Base-by-base conservation (phyloP, 2,888 invertebrate species). In the Diabrotica balteata region DNA sequence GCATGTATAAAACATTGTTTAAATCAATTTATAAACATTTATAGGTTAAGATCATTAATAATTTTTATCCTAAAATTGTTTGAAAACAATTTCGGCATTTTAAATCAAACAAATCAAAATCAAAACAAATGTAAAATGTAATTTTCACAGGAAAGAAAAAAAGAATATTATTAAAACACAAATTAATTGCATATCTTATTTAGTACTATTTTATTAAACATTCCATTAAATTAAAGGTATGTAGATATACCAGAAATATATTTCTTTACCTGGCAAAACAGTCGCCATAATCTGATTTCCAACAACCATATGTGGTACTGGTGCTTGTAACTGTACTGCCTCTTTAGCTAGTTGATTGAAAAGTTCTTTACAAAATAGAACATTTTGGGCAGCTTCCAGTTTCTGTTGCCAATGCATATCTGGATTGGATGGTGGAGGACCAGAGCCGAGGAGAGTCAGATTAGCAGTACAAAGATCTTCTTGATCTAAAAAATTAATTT, bases 221-320 rank as follows among this genome's bases (percentile, higher is more conserved):
- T 17, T 17, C 17, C 1, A 17, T 17, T 17, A 17, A 17, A 17
- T 17, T 17, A 17, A 1, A 17, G 17, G 17, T 17, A 17, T 17
- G 17, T 17, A 2, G 17, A 17, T 17, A 17, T 17, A 17, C 17
- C 17, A 17, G 17, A 55, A 46, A 59, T 45, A 32, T 62, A 17
- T 17, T 4, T 7, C 49, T 59, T 11, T 64, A 64, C 96, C 97
- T 8, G 97, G 97, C 73, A 97, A 81, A 47, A 96, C 93, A 32
- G 97, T 96, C 5, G 96, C 96, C 87, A 97, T 94, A 72, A 98
- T 97, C 84, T 97, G 96, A 85, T 97, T 97, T 10, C 97, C 97
- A 51, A 97, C 96, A 7, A 98, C 97, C 89, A 98, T 94, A 79
- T 97, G 97, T 0, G 97, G 97, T 80, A 97, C 96, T 0, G 94